These are phyloP conservation scores for Diachasmimorpha longicaudata DNA, from an alignment of 1,140 invertebrate genomes.

Conservation along the genomic window DNA sequence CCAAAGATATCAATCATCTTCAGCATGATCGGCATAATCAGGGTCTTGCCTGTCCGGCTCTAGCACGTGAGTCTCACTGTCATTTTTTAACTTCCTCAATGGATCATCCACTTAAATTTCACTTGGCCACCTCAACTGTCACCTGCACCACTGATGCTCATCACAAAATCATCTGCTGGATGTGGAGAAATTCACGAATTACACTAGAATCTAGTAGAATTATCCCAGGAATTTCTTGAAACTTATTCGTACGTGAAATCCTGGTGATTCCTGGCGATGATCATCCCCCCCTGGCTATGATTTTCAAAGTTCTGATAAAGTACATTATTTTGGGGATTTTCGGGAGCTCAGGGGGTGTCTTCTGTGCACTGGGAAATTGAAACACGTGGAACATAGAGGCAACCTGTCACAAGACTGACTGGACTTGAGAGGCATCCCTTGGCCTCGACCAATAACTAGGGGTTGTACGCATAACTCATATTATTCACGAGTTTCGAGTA, in stretches of 20 bases:
- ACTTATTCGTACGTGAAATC: too few species aligned
- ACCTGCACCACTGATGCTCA: not conserved
- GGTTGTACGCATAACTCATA: conserved; percentile 54
- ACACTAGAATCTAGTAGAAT: too few species aligned
- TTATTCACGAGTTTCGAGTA: conserved; percentile 49
- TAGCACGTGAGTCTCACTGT: not conserved
- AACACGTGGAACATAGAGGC: conserved; percentile 49
- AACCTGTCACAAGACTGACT: conserved; percentile 52
- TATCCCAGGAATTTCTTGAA: too few species aligned
- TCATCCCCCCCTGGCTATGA: too few species aligned
- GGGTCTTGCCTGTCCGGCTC: not conserved
- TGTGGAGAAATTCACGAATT: too few species aligned
- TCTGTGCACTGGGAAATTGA: conserved; percentile 18
- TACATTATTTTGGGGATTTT: conserved; percentile 11
- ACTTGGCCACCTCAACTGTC: not conserved
- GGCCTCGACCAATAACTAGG: conserved; percentile 52
- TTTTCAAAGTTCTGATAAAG: not conserved
- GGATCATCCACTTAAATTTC: not conserved
- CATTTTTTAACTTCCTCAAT: not conserved
- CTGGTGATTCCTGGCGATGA: too few species aligned
- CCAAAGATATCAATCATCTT: conserved; percentile 63
- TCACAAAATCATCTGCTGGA: not conserved
- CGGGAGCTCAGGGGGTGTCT: conserved; percentile 1
- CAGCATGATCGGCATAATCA: conserved; percentile 55
- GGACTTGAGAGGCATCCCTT: conserved; percentile 62